Percentiles rank a stretch among this genome's conserved stretches.
Conservation (phyloP, 2,888 invertebrate species). For the Athetis lepigone region DNA sequence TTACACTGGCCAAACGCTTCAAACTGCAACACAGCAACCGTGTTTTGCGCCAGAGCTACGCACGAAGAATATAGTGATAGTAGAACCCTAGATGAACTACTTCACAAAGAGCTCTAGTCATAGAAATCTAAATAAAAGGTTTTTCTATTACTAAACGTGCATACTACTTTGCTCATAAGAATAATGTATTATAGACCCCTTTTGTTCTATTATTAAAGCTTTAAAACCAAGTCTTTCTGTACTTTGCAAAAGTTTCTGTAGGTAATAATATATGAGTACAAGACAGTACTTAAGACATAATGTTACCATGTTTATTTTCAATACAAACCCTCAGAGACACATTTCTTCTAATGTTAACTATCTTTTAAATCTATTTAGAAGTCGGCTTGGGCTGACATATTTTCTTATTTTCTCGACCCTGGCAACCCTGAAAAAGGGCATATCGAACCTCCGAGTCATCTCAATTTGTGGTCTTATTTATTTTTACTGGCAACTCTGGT, state of each 20-base stretch:
- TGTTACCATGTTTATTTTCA: conserved; percentile 16
- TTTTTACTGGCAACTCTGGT: conserved; percentile 58
- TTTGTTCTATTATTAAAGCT: not conserved
- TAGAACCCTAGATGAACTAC: no score
- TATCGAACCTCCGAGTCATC: conserved; percentile 63
- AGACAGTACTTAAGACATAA: not conserved
- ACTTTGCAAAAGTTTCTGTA: not conserved
- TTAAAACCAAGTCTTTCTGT: not conserved
- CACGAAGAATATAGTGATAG: no score
- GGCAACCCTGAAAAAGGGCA: conserved; percentile 60
- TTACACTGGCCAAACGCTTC: no score
- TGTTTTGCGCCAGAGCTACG: no score
- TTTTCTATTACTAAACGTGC: no score
- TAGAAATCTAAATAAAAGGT: no score
- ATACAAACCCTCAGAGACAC: not conserved
- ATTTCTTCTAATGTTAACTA: conserved; percentile 30
- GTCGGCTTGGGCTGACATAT: conserved; percentile 30
- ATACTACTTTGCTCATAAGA: no score
- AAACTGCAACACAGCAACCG: no score
- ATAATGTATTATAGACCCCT: not conserved
- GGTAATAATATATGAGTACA: not conserved
- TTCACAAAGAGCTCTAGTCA: no score
- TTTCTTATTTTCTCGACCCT: conserved; percentile 44
- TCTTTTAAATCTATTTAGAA: conserved; percentile 37
- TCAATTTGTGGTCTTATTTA: conserved; percentile 65